These are phyloP conservation scores for Ennomos erosarius DNA, from an alignment of 2,888 invertebrate species.

Conservation along the genomic window DNA sequence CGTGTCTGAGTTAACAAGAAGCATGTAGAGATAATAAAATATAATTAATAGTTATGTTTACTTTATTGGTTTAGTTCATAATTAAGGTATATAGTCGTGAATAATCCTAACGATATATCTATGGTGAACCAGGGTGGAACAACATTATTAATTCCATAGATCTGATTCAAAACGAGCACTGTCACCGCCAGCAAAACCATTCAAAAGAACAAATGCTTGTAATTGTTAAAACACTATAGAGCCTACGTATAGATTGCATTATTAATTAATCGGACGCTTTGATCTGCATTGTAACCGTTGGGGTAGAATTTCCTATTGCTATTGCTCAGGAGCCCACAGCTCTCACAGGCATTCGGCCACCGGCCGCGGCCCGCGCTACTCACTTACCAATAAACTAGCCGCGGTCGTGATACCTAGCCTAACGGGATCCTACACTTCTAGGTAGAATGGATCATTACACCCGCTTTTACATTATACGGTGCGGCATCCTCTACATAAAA, in stretches of 20 bases:
- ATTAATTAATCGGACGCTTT: slow-evolving; percentile 30
- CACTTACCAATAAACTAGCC: slow-evolving; percentile 81
- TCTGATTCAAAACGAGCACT: neutral
- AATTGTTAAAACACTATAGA: neutral
- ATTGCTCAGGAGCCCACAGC: slow-evolving; percentile 2
- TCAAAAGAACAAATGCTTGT: no score
- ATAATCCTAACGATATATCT: no score
- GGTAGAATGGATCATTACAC: slow-evolving; percentile 65
- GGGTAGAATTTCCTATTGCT: slow-evolving; percentile 41
- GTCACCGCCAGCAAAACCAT: no score
- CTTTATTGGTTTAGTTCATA: no score
- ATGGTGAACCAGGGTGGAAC: no score
- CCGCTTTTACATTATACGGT: slow-evolving; percentile 41
- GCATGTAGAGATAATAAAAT: no score
- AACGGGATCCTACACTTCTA: slow-evolving; percentile 77
- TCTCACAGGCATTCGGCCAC: slow-evolving; percentile 50
- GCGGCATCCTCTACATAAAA: slow-evolving; percentile 38
- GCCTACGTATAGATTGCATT: neutral
- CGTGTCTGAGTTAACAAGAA: neutral
- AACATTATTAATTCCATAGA: slow-evolving; percentile 2
- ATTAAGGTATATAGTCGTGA: no score
- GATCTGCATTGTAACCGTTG: slow-evolving; percentile 43
- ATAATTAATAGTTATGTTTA: no score
- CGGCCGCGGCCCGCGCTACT: slow-evolving; percentile 69
- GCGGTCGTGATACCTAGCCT: slow-evolving; percentile 75